Conservation (phyloP, 2,797 vertebrate genomes). For the Phataginus tricuspis region DNA sequence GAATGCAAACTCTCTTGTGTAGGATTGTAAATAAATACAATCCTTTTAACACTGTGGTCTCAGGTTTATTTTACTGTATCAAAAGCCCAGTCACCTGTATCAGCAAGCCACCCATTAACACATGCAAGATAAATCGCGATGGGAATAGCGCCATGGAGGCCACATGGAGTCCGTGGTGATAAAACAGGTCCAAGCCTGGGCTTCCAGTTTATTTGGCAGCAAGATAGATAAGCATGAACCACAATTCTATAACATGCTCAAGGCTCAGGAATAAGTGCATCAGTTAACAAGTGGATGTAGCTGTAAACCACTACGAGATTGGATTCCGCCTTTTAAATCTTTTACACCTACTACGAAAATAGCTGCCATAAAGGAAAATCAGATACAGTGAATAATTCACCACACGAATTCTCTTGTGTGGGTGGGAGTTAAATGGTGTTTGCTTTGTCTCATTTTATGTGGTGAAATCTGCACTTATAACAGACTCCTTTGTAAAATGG, state of each 20-base stretch:
- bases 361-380: conserved; percentile 63
- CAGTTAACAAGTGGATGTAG: conserved; percentile 67
- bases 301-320: not conserved
- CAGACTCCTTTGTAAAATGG: not conserved
- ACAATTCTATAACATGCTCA: not conserved
- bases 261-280: conserved; percentile 36
- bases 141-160: not conserved
- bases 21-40: not conserved
- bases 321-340: conserved; percentile 37
- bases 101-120: not conserved
- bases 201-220: not conserved
- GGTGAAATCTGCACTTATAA: not conserved
- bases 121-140: not conserved
- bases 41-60: not conserved
- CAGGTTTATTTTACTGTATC: not conserved
- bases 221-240: not conserved
- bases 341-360: conserved; percentile 68
- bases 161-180: not conserved
- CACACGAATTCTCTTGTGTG: conserved; percentile 41
- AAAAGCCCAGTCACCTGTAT: not conserved
- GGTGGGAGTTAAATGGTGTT: conserved; percentile 45
- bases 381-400: conserved; percentile 65
- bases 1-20: not conserved
- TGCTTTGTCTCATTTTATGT: conserved; percentile 57
- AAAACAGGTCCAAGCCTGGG: not conserved